Evolutionary conservation across 1,140 invertebrate genomes (phyloP), one percentile per base, ranked within the genome.

Genomic region (Meteorus sp.): DNA sequence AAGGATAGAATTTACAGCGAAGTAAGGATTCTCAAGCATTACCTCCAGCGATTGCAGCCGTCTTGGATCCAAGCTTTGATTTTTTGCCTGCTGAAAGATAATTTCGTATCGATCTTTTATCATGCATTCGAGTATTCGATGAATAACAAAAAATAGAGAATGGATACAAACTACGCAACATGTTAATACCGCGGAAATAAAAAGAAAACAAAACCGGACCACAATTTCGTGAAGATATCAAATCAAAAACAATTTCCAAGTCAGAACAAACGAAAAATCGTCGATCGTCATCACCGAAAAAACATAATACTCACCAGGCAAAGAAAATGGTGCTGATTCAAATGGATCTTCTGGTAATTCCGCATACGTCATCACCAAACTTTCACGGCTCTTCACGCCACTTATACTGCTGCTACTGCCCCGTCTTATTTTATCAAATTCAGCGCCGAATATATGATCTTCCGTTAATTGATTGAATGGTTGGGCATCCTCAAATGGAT

Each of bases 381-480:
- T 89, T 77, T 90, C 89, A 39, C 87, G 81, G 67, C 88, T 89
- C 69, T 89, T 90, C 1, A 89, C 88, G 66, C 88, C 89, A 56
- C 86, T 85, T 73, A 89, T 89, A 88, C 91, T 92, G 68, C 88
- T 90, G 76, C 91, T 89, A 58, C 89, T 92, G 53, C 88, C 87
- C 67, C 88, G 83, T 67, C 91, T 80, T 67, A 93, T 90, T 77
- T 89, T 90, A 70, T 93, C 91, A 76, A 93, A 93, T 78, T 93
- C 91, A 20, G 89, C 89, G 54, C 91, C 91, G 78, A 93, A 93
- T 65, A 92, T 87, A 65, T 90, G 86, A 81, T 93, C 91, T 68
- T 93, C 92, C 1, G 87, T 89, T 74, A 91, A 84, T 67, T 87
- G 84, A 72, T 83, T 86, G 71, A 92, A 92, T n/a, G 85, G 84